phyloP scores from a whole-genome alignment of 1,140 invertebrate species.

The Aphaenogaster rudis region DNA sequence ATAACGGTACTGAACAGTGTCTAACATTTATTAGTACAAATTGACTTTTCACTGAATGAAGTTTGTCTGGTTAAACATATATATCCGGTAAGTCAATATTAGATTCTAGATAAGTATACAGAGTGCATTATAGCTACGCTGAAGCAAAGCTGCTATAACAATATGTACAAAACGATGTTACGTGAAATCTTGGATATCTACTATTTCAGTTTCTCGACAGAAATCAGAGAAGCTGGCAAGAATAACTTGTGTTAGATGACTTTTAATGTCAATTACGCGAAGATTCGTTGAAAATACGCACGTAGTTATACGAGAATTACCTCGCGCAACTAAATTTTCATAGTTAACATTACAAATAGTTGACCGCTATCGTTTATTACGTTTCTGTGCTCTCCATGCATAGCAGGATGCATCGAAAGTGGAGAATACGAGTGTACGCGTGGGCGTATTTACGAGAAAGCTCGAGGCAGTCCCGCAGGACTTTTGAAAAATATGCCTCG shows the following conservation, averaged over 20 bases:
- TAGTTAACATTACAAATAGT: conserved; percentile 21
- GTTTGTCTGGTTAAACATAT: conserved; percentile 26
- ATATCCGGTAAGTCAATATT: conserved; percentile 66
- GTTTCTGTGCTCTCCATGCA: background rate
- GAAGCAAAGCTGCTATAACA: conserved; percentile 63
- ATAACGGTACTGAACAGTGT: conserved; percentile 14
- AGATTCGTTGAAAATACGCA: background rate
- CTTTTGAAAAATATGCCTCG: conserved; percentile 12
- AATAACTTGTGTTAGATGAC: background rate
- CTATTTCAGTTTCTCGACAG: conserved; percentile 61
- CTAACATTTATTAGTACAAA: conserved; percentile 42
- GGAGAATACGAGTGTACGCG: background rate
- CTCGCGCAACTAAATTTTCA: conserved; percentile 3
- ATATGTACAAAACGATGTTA: conserved; percentile 63
- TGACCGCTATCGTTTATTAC: conserved; percentile 1
- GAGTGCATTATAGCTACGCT: conserved; percentile 39
- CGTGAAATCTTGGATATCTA: conserved; percentile 58
- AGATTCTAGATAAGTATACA: conserved; percentile 54
- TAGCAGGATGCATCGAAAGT: background rate
- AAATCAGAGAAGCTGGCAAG: background rate
- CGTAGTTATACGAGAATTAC: background rate
- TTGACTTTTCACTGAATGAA: conserved; percentile 57
- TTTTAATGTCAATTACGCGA: conserved; percentile 28
- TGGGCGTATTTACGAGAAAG: conserved; percentile 40
- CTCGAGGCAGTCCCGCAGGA: background rate